Percentiles rank a stretch among this genome's conserved stretches.
Conservation (phyloP, 2,888 invertebrate genomes). For the Luffia ferchaultella region DNA sequence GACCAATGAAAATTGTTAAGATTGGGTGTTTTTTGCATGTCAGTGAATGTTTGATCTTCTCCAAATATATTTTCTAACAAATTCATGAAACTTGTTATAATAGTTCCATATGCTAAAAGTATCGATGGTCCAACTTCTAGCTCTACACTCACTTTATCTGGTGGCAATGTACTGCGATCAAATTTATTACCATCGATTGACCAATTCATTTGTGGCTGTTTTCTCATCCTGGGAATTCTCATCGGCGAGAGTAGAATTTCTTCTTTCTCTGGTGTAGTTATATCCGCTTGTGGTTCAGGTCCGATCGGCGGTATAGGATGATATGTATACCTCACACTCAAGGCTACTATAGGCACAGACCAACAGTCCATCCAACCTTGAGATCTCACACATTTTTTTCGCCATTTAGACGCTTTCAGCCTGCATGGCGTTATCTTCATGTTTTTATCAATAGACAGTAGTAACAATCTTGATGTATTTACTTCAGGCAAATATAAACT, state of each 20-base stretch:
- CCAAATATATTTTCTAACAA: conserved; percentile 97
- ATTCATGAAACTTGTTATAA: conserved; percentile 88
- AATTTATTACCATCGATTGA: conserved; percentile 77
- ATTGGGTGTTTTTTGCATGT: conserved; percentile 79
- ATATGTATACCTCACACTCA: conserved; percentile 90
- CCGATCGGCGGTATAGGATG: conserved; percentile 92
- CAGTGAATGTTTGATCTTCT: conserved; percentile 92
- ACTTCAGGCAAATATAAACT: conserved; percentile 91
- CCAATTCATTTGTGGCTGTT: conserved; percentile 76
- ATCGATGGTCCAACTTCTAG: conserved; percentile 95
- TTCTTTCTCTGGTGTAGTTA: conserved; percentile 94
- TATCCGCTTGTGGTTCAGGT: conserved; percentile 88
- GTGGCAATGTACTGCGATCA: conserved; percentile 83
- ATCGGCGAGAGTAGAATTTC: conserved; percentile 92
- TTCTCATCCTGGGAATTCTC: conserved; percentile 82
- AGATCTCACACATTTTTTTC: conserved; percentile 76
- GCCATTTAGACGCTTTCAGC: conserved; percentile 73
- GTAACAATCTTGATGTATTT: conserved; percentile 84
- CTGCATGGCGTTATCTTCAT: conserved; percentile 81
- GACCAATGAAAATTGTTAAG: conserved; percentile 45
- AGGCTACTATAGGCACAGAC: conserved; percentile 93
- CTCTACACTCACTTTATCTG: conserved; percentile 92
- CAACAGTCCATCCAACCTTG: conserved; percentile 96
- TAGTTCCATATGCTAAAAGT: conserved; percentile 89
- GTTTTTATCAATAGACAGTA: conserved; percentile 86